Percentiles rank a stretch among this genome's conserved stretches.
phyloP scores from a whole-genome alignment of 1,140 invertebrate species.

The Camponotus floridanus region DNA sequence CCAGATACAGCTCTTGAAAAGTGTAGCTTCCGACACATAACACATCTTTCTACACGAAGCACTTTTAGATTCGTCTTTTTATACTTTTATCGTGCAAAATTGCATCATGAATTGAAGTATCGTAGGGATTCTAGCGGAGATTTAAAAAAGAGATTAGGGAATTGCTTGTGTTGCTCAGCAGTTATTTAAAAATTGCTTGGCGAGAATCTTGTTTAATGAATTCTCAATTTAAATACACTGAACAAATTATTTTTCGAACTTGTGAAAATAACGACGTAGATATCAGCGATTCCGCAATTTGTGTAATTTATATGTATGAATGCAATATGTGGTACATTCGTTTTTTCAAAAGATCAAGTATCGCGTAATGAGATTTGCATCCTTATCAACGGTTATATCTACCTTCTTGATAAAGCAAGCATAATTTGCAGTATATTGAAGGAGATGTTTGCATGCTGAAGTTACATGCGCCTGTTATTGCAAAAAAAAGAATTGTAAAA shows the following conservation, averaged over 20 bases:
- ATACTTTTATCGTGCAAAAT: not conserved
- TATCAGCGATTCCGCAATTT: not conserved
- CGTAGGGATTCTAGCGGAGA: not conserved
- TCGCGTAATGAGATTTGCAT: slow-evolving; percentile 37
- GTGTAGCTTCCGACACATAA: not conserved
- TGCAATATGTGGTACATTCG: not conserved
- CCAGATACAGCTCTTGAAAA: not conserved
- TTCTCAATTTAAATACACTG: not conserved
- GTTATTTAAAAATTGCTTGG: not conserved
- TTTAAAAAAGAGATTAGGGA: not conserved
- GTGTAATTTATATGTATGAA: not conserved
- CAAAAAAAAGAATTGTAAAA: not conserved
- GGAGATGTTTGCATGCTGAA: not conserved
- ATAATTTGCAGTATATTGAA: not conserved
- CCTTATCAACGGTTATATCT: slow-evolving; percentile 10
- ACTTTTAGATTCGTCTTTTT: not conserved
- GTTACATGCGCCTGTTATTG: not conserved
- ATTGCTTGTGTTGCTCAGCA: not conserved
- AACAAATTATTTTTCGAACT: not conserved
- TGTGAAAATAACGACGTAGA: not conserved
- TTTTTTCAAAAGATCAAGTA: not conserved
- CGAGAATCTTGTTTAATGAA: slow-evolving; percentile 2
- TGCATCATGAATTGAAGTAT: not conserved
- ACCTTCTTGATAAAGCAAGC: not conserved
- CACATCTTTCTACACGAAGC: not conserved